phyloP scores from a whole-genome alignment of 2,888 invertebrate species.

The Amaurobius ferox region DNA sequence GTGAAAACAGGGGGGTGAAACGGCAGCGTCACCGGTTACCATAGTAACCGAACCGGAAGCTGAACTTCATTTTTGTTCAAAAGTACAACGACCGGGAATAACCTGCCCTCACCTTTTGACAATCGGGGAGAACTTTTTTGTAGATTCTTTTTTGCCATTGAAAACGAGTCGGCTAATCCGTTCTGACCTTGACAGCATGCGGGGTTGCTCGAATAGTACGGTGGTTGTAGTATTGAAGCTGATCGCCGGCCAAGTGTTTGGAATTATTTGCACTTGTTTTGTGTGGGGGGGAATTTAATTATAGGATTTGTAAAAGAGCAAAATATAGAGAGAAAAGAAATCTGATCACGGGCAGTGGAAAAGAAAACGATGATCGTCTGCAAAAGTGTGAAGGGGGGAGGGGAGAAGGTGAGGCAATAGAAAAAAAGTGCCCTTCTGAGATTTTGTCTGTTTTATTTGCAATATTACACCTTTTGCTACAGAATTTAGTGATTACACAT shows the following conservation, averaged over 20 bases:
- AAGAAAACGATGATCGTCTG: too few species aligned
- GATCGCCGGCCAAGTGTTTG: neutral
- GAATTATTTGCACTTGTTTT: neutral
- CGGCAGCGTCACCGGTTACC: conserved; percentile 32
- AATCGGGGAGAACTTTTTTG: neutral
- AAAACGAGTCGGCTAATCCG: conserved; percentile 50
- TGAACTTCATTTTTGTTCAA: conserved; percentile 8
- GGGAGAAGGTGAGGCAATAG: too few species aligned
- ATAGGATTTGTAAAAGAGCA: too few species aligned
- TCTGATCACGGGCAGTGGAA: too few species aligned
- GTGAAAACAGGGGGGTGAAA: neutral
- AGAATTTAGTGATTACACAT: too few species aligned
- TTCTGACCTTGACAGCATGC: conserved; percentile 56
- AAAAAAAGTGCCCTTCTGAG: too few species aligned
- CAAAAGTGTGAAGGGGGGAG: too few species aligned
- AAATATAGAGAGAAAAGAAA: too few species aligned
- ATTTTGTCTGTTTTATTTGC: too few species aligned
- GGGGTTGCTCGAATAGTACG: conserved; percentile 23
- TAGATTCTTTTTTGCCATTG: conserved; percentile 48
- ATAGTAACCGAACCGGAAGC: conserved; percentile 63
- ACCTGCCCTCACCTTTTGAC: conserved; percentile 66
- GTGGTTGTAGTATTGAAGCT: neutral
- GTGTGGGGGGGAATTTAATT: too few species aligned
- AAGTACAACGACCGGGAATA: conserved; percentile 64
- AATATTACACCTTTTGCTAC: too few species aligned